A percentile compares a stretch with the other conserved stretches of the same genome.
phyloP scores from a whole-genome alignment of 2,113 vertebrate genomes.

The Pterocles orientalis region DNA sequence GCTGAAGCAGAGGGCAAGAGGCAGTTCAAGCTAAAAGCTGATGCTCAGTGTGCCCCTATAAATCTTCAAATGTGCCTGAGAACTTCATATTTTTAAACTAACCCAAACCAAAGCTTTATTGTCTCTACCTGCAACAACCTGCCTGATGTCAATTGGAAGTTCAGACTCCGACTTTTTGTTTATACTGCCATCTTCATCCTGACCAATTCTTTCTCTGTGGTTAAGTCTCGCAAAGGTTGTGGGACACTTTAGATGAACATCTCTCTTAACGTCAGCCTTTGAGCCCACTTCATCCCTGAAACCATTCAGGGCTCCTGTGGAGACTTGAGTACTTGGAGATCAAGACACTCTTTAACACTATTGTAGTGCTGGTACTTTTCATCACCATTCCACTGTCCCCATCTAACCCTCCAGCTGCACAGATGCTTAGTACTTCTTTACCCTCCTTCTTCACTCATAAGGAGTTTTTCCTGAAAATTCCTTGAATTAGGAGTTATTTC shows the following conservation, averaged over 20 bases:
- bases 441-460: not conserved
- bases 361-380: not conserved
- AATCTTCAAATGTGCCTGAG: not conserved
- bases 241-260: not conserved
- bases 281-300: not conserved
- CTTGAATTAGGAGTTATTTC: not conserved
- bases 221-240: not conserved
- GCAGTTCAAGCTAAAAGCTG: not conserved
- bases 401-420: not conserved
- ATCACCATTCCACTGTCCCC: not conserved
- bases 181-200: not conserved
- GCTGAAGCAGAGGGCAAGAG: not conserved
- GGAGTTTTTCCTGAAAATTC: not conserved
- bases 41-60: not conserved
- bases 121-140: not conserved
- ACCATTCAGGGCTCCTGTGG: not conserved
- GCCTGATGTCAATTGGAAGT: not conserved
- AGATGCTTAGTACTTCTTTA: not conserved
- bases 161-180: not conserved
- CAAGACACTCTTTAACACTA: not conserved
- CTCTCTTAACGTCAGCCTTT: not conserved
- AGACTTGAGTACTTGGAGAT: not conserved
- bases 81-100: not conserved
- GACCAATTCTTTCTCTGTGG: not conserved
- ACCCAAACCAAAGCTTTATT: not conserved